A percentile compares a stretch with the other conserved stretches of the same genome.
Evolutionary conservation across 2,113 vertebrate genomes (phyloP).

Genomic region (Tricholaema leucomelas): DNA sequence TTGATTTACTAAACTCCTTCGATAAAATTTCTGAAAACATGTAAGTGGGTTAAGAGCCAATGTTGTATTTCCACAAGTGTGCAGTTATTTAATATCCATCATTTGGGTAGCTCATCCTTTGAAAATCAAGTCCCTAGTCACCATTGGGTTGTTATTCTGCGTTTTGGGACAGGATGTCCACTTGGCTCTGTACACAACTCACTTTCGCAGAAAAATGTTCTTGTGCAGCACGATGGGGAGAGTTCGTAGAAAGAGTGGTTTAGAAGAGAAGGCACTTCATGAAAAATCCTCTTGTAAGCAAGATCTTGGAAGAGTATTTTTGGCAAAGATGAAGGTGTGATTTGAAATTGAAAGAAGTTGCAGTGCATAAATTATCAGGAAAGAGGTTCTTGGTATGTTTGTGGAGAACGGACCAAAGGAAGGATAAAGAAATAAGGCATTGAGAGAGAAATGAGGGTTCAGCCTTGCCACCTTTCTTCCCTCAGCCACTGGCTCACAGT

Average conservation of each 20-base stretch:
- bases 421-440: not conserved
- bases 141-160: not conserved
- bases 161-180: constrained; percentile 14
- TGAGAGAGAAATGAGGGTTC: not conserved
- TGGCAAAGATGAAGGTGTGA: constrained; percentile 54
- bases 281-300: constrained; percentile 42
- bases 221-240: not conserved
- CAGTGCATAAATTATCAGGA: constrained; percentile 56
- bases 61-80: not conserved
- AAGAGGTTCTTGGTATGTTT: constrained; percentile 38
- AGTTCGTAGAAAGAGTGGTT: constrained; percentile 5
- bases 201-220: not conserved
- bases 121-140: not conserved
- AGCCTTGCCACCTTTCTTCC: not conserved
- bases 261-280: constrained; percentile 2
- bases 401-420: constrained; percentile 15
- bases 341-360: constrained; percentile 57
- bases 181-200: constrained; percentile 13
- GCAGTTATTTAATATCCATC: not conserved
- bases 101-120: not conserved
- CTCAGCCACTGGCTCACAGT: not conserved
- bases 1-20: not conserved
- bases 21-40: not conserved
- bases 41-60: not conserved
- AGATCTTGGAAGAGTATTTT: constrained; percentile 56